Percentiles rank a stretch among this genome's conserved stretches.
Conservation (phyloP, 1,140 invertebrate genomes). For the Aphidius gifuensis region DNA sequence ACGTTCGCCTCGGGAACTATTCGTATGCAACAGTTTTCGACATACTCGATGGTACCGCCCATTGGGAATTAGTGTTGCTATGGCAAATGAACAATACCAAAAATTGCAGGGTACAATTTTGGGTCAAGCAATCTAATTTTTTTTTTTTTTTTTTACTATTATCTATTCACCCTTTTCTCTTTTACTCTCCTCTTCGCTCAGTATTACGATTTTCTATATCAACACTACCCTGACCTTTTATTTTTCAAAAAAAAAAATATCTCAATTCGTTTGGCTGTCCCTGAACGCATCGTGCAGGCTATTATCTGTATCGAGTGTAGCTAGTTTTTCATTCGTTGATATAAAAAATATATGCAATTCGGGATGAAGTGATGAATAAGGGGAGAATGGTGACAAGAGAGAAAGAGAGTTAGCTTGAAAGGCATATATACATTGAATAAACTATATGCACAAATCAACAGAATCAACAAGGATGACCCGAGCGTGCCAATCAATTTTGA, state of each 20-base stretch:
- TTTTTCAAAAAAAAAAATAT: neutral
- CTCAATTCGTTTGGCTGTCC: too few relatives aligned
- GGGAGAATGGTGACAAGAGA: too few relatives aligned
- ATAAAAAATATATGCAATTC: too few relatives aligned
- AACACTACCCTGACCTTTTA: constrained; percentile 16
- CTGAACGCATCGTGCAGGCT: neutral
- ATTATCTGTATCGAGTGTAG: too few relatives aligned
- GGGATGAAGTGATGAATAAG: too few relatives aligned
- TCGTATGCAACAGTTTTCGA: constrained; percentile 23
- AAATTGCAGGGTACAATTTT: constrained; percentile 24
- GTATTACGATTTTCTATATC: neutral
- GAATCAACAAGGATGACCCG: constrained; percentile 23
- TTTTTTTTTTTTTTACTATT: constrained; percentile 1
- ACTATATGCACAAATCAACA: constrained; percentile 20
- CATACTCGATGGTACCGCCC: constrained; percentile 9
- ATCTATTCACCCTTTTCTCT: neutral
- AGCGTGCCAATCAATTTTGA: constrained; percentile 17
- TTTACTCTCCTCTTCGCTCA: neutral
- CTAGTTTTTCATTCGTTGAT: too few relatives aligned
- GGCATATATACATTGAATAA: neutral
- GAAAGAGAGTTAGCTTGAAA: too few relatives aligned
- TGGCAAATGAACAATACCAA: constrained; percentile 21
- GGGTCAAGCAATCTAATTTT: constrained; percentile 4
- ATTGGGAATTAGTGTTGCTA: constrained; percentile 23
- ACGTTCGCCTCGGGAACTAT: constrained; percentile 8